phyloP scores from a whole-genome alignment of 1,140 invertebrate species.

The Calephelis virginiensis region DNA sequence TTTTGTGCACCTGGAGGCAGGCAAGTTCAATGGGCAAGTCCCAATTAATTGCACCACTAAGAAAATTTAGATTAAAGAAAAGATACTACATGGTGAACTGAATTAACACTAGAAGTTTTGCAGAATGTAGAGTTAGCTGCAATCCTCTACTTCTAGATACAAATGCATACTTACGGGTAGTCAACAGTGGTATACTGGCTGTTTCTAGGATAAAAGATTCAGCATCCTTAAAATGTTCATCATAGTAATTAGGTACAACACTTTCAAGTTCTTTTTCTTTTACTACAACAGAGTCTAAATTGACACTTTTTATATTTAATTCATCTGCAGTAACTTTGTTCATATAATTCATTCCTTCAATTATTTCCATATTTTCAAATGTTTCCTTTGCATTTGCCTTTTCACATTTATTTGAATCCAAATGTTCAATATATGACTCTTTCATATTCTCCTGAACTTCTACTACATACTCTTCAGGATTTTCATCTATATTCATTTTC shows the following conservation, averaged over 20 bases:
- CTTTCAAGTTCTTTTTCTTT: slow-evolving; percentile 48
- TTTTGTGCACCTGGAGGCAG: too few relatives aligned
- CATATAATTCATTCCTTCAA: slow-evolving; percentile 42
- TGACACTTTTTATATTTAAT: slow-evolving; percentile 35
- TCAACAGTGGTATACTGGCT: slow-evolving; percentile 57
- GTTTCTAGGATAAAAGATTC: slow-evolving; percentile 76
- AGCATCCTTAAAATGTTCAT: slow-evolving; percentile 76
- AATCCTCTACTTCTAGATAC: not conserved
- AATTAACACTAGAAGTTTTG: too few relatives aligned
- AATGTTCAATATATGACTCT: slow-evolving; percentile 22
- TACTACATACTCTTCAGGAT: slow-evolving; percentile 36
- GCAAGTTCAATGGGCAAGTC: too few relatives aligned
- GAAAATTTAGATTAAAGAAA: too few relatives aligned
- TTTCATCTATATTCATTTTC: slow-evolving; percentile 32
- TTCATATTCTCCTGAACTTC: slow-evolving; percentile 26
- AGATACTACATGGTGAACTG: too few relatives aligned
- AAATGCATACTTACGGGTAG: slow-evolving; percentile 54
- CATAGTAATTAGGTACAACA: slow-evolving; percentile 62
- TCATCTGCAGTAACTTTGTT: slow-evolving; percentile 31
- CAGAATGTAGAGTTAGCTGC: too few relatives aligned
- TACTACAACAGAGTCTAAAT: slow-evolving; percentile 33
- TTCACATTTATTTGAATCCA: slow-evolving; percentile 28
- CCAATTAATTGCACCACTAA: too few relatives aligned
- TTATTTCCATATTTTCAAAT: slow-evolving; percentile 44
- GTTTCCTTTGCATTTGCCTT: slow-evolving; percentile 31